These are phyloP conservation scores for Selene dorsalis DNA, from an alignment of 2,797 vertebrate genomes.

Conservation along the genomic window DNA sequence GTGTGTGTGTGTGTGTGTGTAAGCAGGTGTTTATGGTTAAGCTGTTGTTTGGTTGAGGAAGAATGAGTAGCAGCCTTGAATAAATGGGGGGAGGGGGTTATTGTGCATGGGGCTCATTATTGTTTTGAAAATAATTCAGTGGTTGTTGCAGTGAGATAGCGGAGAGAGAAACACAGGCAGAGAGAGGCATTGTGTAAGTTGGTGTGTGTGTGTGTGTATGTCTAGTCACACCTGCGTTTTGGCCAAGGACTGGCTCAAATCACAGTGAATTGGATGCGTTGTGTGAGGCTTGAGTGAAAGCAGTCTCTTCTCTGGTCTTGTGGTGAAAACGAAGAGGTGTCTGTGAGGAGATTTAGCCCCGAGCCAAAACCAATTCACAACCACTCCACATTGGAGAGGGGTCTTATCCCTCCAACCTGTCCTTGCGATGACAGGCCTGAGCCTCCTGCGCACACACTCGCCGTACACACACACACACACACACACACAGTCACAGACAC, in stretches of 20 bases:
- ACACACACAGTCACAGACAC: conserved; percentile 9
- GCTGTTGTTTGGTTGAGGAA: conserved; percentile 54
- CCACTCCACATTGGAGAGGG: conserved; percentile 79
- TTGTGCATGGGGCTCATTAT: conserved; percentile 50
- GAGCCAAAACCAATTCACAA: conserved; percentile 81
- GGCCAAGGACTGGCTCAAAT: conserved; percentile 72
- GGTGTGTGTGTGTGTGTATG: conserved; percentile 22
- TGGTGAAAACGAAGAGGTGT: conserved; percentile 72
- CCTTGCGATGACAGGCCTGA: conserved; percentile 64
- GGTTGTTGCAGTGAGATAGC: conserved; percentile 66
- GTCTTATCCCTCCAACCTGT: conserved; percentile 76
- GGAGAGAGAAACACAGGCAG: conserved; percentile 22
- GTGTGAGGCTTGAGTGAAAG: conserved; percentile 68
- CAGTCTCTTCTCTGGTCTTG: conserved; percentile 63
- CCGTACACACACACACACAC: conserved; percentile 15
- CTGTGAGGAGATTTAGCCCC: conserved; percentile 78
- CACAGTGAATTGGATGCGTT: conserved; percentile 68
- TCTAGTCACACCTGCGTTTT: conserved; percentile 73
- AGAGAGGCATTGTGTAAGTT: conserved; percentile 14
- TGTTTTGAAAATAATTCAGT: conserved; percentile 65
- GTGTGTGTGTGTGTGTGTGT: conserved; percentile 9
- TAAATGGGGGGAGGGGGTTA: conserved; percentile 14
- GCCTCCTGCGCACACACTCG: conserved; percentile 42
- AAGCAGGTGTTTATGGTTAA: conserved; percentile 45
- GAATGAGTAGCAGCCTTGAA: conserved; percentile 43